Conservation (phyloP, 2,797 vertebrate species). For the Chromobotia macracanthus region DNA sequence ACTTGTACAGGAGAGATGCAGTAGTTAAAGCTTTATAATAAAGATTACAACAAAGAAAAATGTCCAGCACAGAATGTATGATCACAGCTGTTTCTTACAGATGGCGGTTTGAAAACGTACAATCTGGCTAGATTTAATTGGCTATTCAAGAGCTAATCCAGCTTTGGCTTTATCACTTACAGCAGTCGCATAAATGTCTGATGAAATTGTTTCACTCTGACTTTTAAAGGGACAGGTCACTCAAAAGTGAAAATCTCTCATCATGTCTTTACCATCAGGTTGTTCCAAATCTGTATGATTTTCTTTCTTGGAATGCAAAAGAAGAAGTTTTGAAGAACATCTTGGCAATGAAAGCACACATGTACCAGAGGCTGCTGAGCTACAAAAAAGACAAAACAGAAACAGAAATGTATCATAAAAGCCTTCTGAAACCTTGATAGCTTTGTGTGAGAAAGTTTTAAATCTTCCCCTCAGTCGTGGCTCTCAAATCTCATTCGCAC, state of each 20-base stretch:
- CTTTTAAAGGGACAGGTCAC: not conserved
- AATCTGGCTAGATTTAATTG: not conserved
- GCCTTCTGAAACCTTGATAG: not conserved
- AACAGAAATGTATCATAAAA: not conserved
- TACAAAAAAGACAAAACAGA: too few species aligned
- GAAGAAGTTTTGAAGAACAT: not conserved
- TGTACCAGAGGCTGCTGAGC: too few species aligned
- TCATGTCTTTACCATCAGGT: not conserved
- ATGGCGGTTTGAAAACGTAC: not conserved
- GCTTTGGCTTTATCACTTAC: not conserved
- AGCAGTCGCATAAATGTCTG: not conserved
- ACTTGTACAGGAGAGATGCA: slow-evolving; percentile 13
- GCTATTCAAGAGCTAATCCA: not conserved
- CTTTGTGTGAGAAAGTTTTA: not conserved
- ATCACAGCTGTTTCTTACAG: not conserved
- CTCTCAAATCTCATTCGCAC: not conserved
- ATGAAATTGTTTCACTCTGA: not conserved
- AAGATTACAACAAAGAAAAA: not conserved
- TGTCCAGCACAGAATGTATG: not conserved
- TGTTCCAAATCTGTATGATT: not conserved
- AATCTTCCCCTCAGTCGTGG: not conserved
- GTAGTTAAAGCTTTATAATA: not conserved
- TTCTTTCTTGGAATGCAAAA: too few species aligned
- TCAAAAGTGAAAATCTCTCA: not conserved
- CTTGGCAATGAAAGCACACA: too few species aligned